phyloP scores from a whole-genome alignment of 2,888 invertebrate genomes.

The Apotomis betuletana region DNA sequence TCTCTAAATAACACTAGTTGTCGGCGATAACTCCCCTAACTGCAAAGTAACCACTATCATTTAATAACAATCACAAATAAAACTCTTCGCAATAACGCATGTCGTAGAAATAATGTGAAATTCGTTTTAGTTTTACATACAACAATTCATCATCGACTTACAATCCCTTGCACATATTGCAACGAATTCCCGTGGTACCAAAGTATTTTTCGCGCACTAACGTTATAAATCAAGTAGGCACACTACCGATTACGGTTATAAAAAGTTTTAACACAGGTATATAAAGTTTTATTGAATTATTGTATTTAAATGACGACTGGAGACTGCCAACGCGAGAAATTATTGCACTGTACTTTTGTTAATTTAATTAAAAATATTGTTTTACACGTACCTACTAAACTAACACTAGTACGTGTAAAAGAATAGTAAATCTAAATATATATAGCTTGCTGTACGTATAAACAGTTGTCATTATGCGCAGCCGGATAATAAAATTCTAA shows the following conservation, averaged over 20 bases:
- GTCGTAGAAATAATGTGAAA: conserved; percentile 38
- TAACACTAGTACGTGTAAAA: too few species aligned
- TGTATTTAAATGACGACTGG: conserved; percentile 18
- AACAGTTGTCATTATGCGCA: too few species aligned
- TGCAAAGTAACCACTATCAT: conserved; percentile 65
- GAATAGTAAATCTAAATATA: too few species aligned
- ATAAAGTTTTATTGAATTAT: conserved; percentile 34
- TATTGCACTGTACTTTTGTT: conserved; percentile 2
- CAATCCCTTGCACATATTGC: conserved; percentile 21
- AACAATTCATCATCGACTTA: conserved; percentile 32
- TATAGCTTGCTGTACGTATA: too few species aligned
- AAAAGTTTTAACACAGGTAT: conserved; percentile 22
- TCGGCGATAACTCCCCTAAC: conserved; percentile 71
- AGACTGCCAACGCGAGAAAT: conserved; percentile 5
- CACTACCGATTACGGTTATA: conserved; percentile 37
- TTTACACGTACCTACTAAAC: not conserved
- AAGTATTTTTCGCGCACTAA: conserved; percentile 23
- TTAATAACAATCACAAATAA: conserved; percentile 78
- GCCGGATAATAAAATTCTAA: too few species aligned
- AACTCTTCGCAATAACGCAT: conserved; percentile 57
- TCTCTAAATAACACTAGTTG: conserved; percentile 65
- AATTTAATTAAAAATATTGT: conserved; percentile 21
- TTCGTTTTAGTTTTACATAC: conserved; percentile 31
- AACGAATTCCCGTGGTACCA: conserved; percentile 17
- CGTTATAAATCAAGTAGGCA: conserved; percentile 32